Conservation (phyloP, 2,113 vertebrate genomes). For the Eidolon helvum region DNA sequence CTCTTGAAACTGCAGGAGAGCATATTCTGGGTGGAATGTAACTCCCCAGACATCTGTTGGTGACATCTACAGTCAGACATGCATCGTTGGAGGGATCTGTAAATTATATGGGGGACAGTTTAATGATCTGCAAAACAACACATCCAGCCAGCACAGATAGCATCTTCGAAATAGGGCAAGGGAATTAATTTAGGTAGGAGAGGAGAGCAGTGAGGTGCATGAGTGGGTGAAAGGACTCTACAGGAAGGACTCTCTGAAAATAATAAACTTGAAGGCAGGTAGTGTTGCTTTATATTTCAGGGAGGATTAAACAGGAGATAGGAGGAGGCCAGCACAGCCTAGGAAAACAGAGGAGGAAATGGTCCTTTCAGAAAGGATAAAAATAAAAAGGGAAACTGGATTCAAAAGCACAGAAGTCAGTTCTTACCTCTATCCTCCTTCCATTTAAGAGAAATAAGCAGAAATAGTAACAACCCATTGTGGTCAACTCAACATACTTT, state of each 20-base stretch:
- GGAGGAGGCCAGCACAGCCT: background rate
- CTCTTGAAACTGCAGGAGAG: conserved; percentile 55
- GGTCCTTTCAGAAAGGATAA: background rate
- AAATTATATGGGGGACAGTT: conserved; percentile 61
- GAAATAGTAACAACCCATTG: background rate
- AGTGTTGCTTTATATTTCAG: background rate
- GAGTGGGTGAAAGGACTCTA: background rate
- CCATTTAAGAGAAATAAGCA: background rate
- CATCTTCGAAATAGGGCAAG: conserved; percentile 39
- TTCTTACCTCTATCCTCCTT: background rate
- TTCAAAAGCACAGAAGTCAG: background rate
- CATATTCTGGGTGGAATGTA: conserved; percentile 41
- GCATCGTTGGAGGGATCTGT: conserved; percentile 54
- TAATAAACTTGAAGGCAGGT: background rate
- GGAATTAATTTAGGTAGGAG: conserved; percentile 39
- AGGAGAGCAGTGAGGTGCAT: background rate
- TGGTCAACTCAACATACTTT: background rate
- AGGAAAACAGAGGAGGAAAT: background rate
- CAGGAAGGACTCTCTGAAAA: background rate
- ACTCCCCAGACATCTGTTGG: conserved; percentile 69
- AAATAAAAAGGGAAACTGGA: conserved; percentile 15
- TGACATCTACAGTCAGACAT: conserved; percentile 59
- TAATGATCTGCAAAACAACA: conserved; percentile 56
- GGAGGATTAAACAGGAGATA: background rate
- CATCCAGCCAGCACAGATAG: conserved; percentile 41